These are phyloP conservation scores for Rutilus rutilus DNA, from an alignment of 2,113 vertebrate species.

Conservation along the genomic window DNA sequence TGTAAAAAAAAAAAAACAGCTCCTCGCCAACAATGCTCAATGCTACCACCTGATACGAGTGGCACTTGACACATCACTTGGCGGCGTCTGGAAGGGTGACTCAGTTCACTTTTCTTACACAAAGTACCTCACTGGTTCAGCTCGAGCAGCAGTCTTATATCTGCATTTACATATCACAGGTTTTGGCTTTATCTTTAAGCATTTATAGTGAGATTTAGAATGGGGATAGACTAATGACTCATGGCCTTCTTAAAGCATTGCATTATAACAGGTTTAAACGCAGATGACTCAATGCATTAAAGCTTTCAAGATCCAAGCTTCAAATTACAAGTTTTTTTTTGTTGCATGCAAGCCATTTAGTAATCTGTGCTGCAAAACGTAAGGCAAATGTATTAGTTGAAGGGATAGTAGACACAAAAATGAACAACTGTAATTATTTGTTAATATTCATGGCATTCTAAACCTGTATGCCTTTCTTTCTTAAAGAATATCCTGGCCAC, in stretches of 20 bases:
- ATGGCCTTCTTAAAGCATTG: background rate
- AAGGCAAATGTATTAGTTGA: background rate
- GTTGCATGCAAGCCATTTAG: constrained; percentile 5
- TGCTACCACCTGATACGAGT: constrained; percentile 11
- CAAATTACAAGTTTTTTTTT: background rate
- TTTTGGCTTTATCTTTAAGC: background rate
- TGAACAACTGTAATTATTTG: background rate
- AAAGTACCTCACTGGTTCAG: background rate
- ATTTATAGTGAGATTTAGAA: background rate
- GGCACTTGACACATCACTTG: constrained; percentile 21
- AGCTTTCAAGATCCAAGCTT: constrained; percentile 20
- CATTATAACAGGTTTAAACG: constrained; percentile 11
- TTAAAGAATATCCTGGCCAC: background rate
- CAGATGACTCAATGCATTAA: constrained; percentile 14
- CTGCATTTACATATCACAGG: constrained; percentile 4
- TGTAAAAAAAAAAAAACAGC: background rate
- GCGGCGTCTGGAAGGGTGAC: background rate
- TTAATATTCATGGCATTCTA: background rate
- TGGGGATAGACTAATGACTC: background rate
- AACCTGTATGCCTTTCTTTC: background rate
- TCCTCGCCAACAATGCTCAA: background rate
- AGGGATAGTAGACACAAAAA: background rate
- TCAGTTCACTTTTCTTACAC: constrained; percentile 11
- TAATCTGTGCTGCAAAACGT: background rate
- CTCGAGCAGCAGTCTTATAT: background rate